These are phyloP conservation scores for Oreocharis arfaki DNA, from an alignment of 2,113 vertebrate species.

Conservation along the genomic window DNA sequence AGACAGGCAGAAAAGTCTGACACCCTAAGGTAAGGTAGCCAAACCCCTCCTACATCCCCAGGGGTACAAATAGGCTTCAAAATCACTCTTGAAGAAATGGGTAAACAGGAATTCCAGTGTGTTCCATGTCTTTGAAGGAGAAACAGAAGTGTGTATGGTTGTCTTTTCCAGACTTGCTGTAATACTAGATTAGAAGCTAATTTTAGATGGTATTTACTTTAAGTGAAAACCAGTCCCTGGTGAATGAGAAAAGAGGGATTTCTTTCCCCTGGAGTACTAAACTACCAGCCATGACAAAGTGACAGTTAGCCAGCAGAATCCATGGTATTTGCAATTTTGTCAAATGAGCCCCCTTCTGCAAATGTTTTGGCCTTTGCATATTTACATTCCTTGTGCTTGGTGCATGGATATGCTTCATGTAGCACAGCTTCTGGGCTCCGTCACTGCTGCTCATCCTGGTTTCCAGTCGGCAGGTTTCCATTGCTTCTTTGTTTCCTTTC, in stretches of 20 bases:
- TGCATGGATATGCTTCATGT: constrained; percentile 45
- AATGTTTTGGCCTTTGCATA: constrained; percentile 50
- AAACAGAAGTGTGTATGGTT: not conserved
- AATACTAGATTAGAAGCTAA: not conserved
- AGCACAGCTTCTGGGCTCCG: constrained; percentile 35
- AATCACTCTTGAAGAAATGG: not conserved
- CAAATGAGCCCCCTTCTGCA: not conserved
- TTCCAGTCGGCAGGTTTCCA: constrained; percentile 25
- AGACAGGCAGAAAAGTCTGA: not conserved
- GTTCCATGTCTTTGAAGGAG: not conserved
- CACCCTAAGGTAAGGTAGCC: not conserved
- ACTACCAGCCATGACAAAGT: not conserved
- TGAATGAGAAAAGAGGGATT: not conserved
- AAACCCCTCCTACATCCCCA: not conserved
- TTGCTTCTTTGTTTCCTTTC: constrained; percentile 49
- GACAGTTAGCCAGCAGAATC: not conserved
- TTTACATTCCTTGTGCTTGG: constrained; percentile 41
- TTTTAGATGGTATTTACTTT: not conserved
- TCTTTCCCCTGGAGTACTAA: not conserved
- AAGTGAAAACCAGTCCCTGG: not conserved
- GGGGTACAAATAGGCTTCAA: not conserved
- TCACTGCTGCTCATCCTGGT: constrained; percentile 23
- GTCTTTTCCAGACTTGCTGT: not conserved
- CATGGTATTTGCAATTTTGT: not conserved
- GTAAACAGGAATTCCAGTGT: not conserved